These are phyloP conservation scores for Leontocebus nigricollis DNA, from an alignment of 2,797 vertebrate species.

Conservation along the genomic window DNA sequence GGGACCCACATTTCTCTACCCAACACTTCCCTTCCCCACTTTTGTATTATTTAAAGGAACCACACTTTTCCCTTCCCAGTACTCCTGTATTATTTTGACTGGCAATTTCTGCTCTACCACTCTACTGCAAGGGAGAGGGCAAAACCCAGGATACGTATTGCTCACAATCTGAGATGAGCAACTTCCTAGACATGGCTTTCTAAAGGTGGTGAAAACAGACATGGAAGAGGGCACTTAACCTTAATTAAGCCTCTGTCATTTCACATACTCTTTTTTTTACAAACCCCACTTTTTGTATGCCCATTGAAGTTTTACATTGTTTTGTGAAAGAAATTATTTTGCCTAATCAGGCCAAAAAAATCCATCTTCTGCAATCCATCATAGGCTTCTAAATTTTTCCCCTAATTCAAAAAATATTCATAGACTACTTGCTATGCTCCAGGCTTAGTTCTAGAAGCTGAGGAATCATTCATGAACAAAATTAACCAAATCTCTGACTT, in stretches of 20 bases:
- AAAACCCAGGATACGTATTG: neutral
- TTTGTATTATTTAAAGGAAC: too few species aligned
- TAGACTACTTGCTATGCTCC: neutral
- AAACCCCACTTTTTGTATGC: neutral
- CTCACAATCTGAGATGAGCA: neutral
- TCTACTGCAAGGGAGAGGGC: neutral
- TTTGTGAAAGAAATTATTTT: constrained; percentile 32
- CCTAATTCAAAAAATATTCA: constrained; percentile 17
- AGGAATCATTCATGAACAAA: neutral
- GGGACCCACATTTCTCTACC: too few species aligned
- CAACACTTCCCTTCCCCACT: too few species aligned
- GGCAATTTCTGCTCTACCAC: neutral
- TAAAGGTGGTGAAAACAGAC: neutral
- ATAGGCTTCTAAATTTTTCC: neutral
- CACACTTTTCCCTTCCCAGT: too few species aligned
- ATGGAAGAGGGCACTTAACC: neutral
- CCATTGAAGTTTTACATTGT: neutral
- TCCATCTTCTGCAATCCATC: neutral
- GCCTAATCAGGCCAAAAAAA: neutral
- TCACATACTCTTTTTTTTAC: neutral
- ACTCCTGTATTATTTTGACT: too few species aligned
- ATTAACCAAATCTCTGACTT: constrained; percentile 7
- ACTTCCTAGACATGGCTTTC: neutral
- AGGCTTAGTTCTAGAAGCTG: neutral
- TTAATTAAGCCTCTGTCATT: neutral